A percentile compares a stretch with the other conserved stretches of the same genome.
Conservation (phyloP, 2,888 invertebrate genomes). For the Tuberolachnus salignus region DNA sequence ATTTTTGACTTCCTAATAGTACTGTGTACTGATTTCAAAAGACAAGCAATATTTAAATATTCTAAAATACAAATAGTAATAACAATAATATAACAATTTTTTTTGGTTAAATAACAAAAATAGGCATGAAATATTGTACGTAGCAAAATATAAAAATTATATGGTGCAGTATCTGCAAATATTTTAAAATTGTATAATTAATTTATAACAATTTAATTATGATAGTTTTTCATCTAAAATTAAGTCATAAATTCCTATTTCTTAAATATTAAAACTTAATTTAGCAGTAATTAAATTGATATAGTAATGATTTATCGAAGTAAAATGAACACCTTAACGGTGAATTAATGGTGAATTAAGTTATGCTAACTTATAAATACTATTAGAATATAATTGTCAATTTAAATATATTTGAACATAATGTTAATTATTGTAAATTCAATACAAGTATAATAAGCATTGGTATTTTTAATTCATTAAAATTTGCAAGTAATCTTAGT, state of each 20-base stretch:
- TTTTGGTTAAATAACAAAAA: slow-evolving; percentile 10
- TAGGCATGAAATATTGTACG: background rate
- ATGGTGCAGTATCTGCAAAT: background rate
- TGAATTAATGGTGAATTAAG: too few relatives aligned
- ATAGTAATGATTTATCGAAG: too few relatives aligned
- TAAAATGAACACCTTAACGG: too few relatives aligned
- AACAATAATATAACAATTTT: slow-evolving; percentile 33
- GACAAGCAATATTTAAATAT: slow-evolving; percentile 2
- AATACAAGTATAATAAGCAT: too few relatives aligned
- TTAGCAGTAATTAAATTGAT: too few relatives aligned
- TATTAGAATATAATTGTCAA: too few relatives aligned
- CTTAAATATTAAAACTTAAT: too few relatives aligned
- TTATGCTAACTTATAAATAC: too few relatives aligned
- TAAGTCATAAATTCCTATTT: background rate
- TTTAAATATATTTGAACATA: too few relatives aligned
- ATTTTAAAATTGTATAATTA: background rate
- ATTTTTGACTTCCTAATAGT: slow-evolving; percentile 3
- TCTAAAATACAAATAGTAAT: slow-evolving; percentile 32
- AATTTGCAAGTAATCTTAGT: too few relatives aligned
- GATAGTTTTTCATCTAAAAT: slow-evolving; percentile 1
- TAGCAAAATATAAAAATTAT: slow-evolving; percentile 23
- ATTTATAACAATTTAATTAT: background rate
- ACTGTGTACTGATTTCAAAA: slow-evolving; percentile 26
- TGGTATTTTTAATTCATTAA: too few relatives aligned
- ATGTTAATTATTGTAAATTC: too few relatives aligned